Evolutionary conservation across 2,888 invertebrate species (phyloP), one percentile per base, ranked within the genome.

Genomic region (Lepetodrilus schrolli): DNA sequence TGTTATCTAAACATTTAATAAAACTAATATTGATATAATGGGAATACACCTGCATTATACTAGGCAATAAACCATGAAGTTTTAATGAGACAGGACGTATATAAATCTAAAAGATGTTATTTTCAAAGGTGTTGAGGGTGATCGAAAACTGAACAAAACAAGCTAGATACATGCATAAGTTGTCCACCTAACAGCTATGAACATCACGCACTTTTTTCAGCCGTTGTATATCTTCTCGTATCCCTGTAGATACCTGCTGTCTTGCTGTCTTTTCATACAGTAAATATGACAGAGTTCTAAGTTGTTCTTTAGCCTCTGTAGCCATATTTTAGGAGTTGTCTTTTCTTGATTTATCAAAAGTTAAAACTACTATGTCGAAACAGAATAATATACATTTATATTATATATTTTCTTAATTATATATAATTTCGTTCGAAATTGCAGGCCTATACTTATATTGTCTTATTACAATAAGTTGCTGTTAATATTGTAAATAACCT

Each of bases 341-440:
- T 58, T 58, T 58, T 17, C 58, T 58, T 58, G 58, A 34, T 58
- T 58, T 8, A 26, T 30, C n/a, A 13, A 34, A 58, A 58, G 5
- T 34, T n/a, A n/a, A n/a, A n/a, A n/a, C n/a, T n/a, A n/a, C n/a
- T n/a, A n/a, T n/a, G n/a, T n/a, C n/a, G n/a, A n/a, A n/a, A n/a
- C n/a, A n/a, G n/a, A n/a, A n/a, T n/a, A n/a, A n/a, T n/a, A n/a
- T n/a, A n/a, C n/a, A n/a, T n/a, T n/a, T n/a, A n/a, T n/a, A n/a
- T n/a, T n/a, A n/a, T n/a, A n/a, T n/a, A n/a, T n/a, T n/a, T n/a
- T n/a, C n/a, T n/a, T n/a, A n/a, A n/a, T n/a, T n/a, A n/a, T n/a
- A n/a, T n/a, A n/a, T n/a, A n/a, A n/a, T n/a, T n/a, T n/a, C n/a
- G n/a, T n/a, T n/a, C n/a, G n/a, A n/a, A n/a, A n/a, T n/a, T n/a